phyloP scores from a whole-genome alignment of 2,888 invertebrate species.

The Allophyes oxyacanthae region DNA sequence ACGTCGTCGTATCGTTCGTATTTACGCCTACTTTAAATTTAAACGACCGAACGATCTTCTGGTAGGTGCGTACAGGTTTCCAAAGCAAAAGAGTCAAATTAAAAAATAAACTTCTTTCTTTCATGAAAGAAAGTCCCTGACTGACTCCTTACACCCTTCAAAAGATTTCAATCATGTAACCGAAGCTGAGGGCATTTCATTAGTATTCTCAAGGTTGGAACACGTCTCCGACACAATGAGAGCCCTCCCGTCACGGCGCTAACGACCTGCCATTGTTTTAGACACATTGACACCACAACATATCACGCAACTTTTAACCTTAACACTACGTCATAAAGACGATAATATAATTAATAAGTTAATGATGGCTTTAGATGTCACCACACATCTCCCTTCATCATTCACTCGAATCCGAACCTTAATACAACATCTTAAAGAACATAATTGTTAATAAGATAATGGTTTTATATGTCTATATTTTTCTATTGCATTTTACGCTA shows the following conservation, averaged over 20 bases:
- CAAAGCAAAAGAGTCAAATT: too few species aligned
- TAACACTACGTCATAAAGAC: slow-evolving; percentile 31
- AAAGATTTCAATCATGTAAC: slow-evolving; percentile 50
- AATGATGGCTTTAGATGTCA: slow-evolving; percentile 18
- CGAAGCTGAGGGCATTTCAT: slow-evolving; percentile 47
- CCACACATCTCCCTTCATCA: slow-evolving; percentile 17
- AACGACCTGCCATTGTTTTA: slow-evolving; percentile 57
- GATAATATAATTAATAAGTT: slow-evolving; percentile 23
- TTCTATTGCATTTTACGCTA: background rate
- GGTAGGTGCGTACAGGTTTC: too few species aligned
- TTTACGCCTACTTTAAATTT: too few species aligned
- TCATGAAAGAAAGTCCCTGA: too few species aligned
- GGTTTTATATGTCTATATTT: too few species aligned
- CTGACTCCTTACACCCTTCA: slow-evolving; percentile 15
- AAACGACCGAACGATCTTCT: too few species aligned
- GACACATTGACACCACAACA: slow-evolving; percentile 47
- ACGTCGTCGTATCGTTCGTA: too few species aligned
- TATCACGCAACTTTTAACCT: slow-evolving; percentile 32
- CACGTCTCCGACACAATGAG: slow-evolving; percentile 51
- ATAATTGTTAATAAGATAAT: too few species aligned
- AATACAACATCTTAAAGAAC: background rate
- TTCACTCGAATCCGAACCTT: slow-evolving; percentile 24
- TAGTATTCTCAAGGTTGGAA: slow-evolving; percentile 53
- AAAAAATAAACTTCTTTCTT: too few species aligned
- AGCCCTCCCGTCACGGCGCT: slow-evolving; percentile 48